Evolutionary conservation across 2,888 invertebrate genomes (phyloP).

Genomic region (Lasioglossum morio): DNA sequence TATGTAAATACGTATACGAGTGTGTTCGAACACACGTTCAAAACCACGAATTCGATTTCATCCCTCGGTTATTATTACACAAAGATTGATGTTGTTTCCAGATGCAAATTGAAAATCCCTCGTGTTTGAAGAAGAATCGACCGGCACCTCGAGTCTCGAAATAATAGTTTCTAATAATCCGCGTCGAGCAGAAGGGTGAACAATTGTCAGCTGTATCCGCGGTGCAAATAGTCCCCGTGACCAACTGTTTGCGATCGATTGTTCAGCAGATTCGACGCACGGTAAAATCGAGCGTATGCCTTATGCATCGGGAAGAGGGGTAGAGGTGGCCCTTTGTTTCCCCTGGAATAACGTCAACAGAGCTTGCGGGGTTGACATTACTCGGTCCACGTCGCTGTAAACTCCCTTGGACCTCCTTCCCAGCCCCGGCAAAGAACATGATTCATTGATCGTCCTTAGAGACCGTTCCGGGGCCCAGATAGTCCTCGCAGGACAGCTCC

Average conservation of each 20-base stretch:
- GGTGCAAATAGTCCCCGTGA: neutral
- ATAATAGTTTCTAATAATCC: neutral
- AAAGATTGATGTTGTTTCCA: neutral
- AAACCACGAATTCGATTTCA: too few relatives aligned
- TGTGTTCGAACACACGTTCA: too few relatives aligned
- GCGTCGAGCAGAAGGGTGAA: neutral
- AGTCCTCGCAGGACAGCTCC: neutral
- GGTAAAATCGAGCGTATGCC: neutral
- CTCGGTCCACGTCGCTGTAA: neutral
- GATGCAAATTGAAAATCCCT: neutral
- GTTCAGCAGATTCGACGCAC: neutral
- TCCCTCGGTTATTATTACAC: neutral
- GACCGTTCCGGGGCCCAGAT: neutral
- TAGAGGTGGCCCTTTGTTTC: neutral
- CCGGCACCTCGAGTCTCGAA: neutral
- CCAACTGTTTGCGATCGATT: neutral
- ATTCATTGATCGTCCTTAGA: conserved; percentile 8
- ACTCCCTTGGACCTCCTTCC: neutral
- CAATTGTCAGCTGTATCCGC: neutral
- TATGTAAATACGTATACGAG: too few relatives aligned
- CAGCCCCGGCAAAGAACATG: neutral
- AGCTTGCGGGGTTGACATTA: neutral
- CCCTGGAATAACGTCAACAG: conserved; percentile 1
- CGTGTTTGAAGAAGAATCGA: neutral
- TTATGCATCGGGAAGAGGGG: neutral